Conservation (phyloP, 2,797 vertebrate genomes). For the Tenualosa ilisha region DNA sequence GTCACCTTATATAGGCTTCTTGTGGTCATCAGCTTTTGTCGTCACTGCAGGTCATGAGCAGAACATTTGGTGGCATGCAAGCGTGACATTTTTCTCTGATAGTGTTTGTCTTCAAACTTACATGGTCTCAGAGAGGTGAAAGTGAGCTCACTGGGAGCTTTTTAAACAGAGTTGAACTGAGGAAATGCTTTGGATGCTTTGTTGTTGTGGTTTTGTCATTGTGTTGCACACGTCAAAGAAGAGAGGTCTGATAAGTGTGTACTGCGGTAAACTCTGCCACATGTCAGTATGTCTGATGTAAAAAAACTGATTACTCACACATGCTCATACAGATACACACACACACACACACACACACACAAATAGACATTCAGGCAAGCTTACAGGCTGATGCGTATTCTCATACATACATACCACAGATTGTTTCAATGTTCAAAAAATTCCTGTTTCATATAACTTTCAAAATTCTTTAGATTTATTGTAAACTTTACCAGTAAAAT, state of each 20-base stretch:
- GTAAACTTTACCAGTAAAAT: neutral
- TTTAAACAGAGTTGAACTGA: neutral
- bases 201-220: slow-evolving; percentile 1
- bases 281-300: neutral
- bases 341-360: neutral
- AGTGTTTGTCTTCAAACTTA: neutral
- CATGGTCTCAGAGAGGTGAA: neutral
- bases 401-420: neutral
- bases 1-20: neutral
- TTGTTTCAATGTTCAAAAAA: neutral
- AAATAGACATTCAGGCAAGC: too few relatives aligned
- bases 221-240: neutral
- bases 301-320: neutral
- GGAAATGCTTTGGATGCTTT: neutral
- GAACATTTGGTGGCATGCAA: neutral
- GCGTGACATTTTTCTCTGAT: neutral
- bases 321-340: neutral
- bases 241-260: neutral
- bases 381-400: neutral
- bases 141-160: neutral
- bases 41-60: neutral
- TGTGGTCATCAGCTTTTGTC: neutral
- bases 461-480: neutral
- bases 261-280: neutral
- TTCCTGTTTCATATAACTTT: neutral